Base-by-base conservation (phyloP, 2,888 invertebrate species). In the Cataglyphis livida region DNA sequence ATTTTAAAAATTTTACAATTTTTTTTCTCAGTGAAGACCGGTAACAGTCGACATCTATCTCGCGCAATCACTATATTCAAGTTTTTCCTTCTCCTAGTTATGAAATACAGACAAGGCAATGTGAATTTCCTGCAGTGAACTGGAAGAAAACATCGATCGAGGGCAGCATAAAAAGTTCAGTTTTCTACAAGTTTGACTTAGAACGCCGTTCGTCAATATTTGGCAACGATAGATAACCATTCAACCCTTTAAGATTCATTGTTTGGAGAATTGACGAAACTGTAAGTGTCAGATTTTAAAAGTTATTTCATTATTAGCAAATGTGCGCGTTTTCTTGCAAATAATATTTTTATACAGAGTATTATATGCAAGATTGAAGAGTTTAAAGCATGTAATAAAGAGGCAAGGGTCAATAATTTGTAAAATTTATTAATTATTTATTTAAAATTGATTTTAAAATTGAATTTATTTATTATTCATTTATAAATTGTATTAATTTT, bases 1-100 rank as follows among this genome's bases (percentile, higher is more conserved):
- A 21, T 21, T 51, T 51, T 51, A n/a, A 57, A 57, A 12, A n/a
- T 21, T 21, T 57, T 15, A 21, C 10, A 57, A 25, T 54, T 54
- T 54, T 1, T 1, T 70, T 54, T 21, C 70, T 71, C 35, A 5
- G 25, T 3, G 15, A 48, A 28, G 28, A 65, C 64, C 35, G n/a
- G 7, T 21, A 38, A 9, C 35, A 54, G 70, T 71, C 54, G 51
- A 71, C 54, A 38, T 71, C 32, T 57, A 54, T 35, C n/a, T 54
- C 70, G 35, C 21, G 3, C 15, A 21, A 25, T 70, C n/a, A n/a
- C 21, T 7, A 32, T 21, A 54, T 35, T 21, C n/a, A n/a, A 51
- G 15, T 70, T 51, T 68, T 70, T 51, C 70, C 51, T 71, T 54
- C 25, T 21, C 4, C 57, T 54, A 15, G 10, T 35, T 70, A 21